Evolutionary conservation across 2,888 invertebrate genomes (phyloP).

Genomic region (Timandra comae): DNA sequence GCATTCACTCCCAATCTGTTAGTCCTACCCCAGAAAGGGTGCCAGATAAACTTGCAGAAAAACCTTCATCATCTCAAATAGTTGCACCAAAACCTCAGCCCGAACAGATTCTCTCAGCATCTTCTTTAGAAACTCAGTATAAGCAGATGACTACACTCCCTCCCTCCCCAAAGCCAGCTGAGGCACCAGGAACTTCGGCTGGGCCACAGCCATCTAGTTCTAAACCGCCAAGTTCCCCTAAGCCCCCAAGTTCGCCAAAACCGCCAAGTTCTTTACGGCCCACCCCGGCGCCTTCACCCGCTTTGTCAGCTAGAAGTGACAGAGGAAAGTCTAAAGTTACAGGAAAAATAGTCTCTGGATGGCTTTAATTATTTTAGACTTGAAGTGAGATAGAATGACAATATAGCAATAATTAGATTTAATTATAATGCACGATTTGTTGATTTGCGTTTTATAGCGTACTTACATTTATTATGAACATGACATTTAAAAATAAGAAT

Average conservation of each 20-base stretch:
- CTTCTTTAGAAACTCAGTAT: slow-evolving; percentile 47
- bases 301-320: slow-evolving; percentile 55
- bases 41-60: too few species aligned
- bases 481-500: too few species aligned
- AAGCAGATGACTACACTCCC: slow-evolving; percentile 28
- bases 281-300: slow-evolving; percentile 50
- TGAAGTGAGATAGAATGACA: slow-evolving; percentile 1
- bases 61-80: too few species aligned
- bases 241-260: slow-evolving; percentile 8
- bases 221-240: background rate
- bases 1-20: slow-evolving; percentile 27
- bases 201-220: background rate
- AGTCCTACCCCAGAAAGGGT: slow-evolving; percentile 3
- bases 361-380: slow-evolving; percentile 73
- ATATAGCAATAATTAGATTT: slow-evolving; percentile 5
- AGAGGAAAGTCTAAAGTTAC: slow-evolving; percentile 84
- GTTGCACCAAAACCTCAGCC: too few species aligned
- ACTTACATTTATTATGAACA: too few species aligned
- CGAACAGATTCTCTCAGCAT: slow-evolving; percentile 60
- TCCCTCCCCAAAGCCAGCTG: background rate
- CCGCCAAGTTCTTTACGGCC: slow-evolving; percentile 24
- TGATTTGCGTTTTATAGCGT: background rate
- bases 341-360: slow-evolving; percentile 84
- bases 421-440: background rate
- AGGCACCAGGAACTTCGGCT: background rate